Percentiles rank a stretch among this genome's conserved stretches.
phyloP scores from a whole-genome alignment of 2,113 vertebrate species.

The Tupaia tana region DNA sequence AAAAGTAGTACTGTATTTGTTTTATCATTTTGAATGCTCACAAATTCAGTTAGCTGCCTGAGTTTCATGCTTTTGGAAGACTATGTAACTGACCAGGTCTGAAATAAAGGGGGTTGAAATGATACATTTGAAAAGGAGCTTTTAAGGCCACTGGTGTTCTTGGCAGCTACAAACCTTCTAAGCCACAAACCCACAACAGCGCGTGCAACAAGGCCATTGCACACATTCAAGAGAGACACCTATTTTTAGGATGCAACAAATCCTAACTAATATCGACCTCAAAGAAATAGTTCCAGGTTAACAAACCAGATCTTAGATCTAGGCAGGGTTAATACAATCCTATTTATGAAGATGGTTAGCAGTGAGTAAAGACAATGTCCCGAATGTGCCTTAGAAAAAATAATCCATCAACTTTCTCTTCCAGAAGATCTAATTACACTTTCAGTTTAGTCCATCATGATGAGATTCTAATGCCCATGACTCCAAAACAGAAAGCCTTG shows the following conservation, averaged over 20 bases:
- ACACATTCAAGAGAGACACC: neutral
- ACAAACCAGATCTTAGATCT: neutral
- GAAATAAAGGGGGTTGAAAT: neutral
- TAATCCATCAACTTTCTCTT: neutral
- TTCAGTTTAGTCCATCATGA: neutral
- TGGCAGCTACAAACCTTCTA: neutral
- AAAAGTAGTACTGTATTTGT: rapidly evolving
- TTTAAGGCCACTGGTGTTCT: conserved; percentile 4
- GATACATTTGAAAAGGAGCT: neutral
- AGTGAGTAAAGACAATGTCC: neutral
- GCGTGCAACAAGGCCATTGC: neutral
- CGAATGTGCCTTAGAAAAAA: neutral
- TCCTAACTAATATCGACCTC: neutral
- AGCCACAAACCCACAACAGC: neutral
- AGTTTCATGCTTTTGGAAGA: neutral
- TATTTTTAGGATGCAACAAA: neutral
- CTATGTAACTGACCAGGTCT: neutral
- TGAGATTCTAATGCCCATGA: neutral
- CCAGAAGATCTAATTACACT: neutral
- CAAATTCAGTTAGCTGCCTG: neutral
- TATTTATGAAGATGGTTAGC: neutral
- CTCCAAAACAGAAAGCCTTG: neutral
- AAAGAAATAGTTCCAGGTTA: neutral
- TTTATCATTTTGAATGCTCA: neutral
- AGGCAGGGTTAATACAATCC: neutral